A percentile compares a stretch with the other conserved stretches of the same genome.
phyloP scores from a whole-genome alignment of 2,113 vertebrate species.

The Uria lomvia region DNA sequence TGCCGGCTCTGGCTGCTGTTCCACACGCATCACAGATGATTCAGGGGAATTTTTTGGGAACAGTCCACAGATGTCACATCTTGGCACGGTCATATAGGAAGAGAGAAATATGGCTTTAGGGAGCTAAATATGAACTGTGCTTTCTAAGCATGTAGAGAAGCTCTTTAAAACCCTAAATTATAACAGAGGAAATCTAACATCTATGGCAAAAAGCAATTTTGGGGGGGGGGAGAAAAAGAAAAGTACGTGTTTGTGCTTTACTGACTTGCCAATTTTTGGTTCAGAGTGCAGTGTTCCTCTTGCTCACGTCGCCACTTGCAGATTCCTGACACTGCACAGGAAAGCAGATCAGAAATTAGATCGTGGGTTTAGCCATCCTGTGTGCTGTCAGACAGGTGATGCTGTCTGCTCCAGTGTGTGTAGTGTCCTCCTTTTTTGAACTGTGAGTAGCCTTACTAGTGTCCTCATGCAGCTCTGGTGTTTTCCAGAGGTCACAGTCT shows the following conservation, averaged over 20 bases:
- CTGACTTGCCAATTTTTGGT: background rate
- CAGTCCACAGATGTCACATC: slow-evolving; percentile 39
- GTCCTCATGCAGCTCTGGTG: background rate
- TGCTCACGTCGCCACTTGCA: fast-evolving
- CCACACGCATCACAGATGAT: background rate
- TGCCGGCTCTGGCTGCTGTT: background rate
- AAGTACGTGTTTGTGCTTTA: background rate
- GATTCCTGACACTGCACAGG: fast-evolving
- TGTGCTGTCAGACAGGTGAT: background rate
- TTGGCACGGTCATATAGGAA: slow-evolving; percentile 24
- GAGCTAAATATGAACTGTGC: slow-evolving; percentile 33
- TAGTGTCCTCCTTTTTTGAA: background rate
- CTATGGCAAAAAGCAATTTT: background rate
- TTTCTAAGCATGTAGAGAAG: slow-evolving; percentile 9
- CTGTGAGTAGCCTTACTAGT: background rate
- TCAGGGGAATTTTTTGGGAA: slow-evolving; percentile 42
- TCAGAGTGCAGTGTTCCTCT: background rate
- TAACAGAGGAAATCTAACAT: background rate
- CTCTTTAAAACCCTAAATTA: background rate
- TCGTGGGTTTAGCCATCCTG: fast-evolving
- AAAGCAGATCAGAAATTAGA: background rate
- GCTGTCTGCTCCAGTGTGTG: background rate
- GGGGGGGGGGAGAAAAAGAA: background rate
- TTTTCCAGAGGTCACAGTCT: background rate
- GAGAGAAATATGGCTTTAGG: background rate